phyloP scores from a whole-genome alignment of 2,888 invertebrate species.

The Melanotus villosus region DNA sequence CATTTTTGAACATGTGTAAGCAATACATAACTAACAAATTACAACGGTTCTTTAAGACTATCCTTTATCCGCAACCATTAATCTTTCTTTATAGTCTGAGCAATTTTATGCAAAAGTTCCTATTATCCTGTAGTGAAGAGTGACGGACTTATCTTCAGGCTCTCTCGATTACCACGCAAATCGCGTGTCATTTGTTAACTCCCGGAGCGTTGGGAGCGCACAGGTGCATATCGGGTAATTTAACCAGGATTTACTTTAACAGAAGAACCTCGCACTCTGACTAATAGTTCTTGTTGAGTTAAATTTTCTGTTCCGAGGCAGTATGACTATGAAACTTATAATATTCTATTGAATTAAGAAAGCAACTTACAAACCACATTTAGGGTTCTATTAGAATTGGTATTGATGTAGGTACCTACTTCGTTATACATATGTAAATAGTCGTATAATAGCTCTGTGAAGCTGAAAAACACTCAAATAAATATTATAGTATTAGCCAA shows the following conservation, averaged over 20 bases:
- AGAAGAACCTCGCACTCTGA: constrained; percentile 48
- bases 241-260: constrained; percentile 64
- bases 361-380: no score
- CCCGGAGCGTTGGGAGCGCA: constrained; percentile 62
- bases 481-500: no score
- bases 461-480: no score
- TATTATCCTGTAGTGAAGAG: constrained; percentile 59
- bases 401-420: no score
- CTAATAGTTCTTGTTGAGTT: constrained; percentile 48
- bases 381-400: no score
- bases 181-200: constrained; percentile 67
- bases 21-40: constrained; percentile 48
- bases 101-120: constrained; percentile 65
- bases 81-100: constrained; percentile 60
- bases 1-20: no score
- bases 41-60: constrained; percentile 60
- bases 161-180: constrained; percentile 65
- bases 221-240: constrained; percentile 65
- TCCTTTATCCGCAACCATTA: constrained; percentile 59
- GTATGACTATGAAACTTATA: neutral
- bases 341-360: no score
- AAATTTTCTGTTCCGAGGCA: constrained; percentile 30
- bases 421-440: no score
- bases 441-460: no score
- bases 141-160: constrained; percentile 62